A percentile compares a stretch with the other conserved stretches of the same genome.
phyloP scores from a whole-genome alignment of 2,113 vertebrate genomes.

The Conger conger region DNA sequence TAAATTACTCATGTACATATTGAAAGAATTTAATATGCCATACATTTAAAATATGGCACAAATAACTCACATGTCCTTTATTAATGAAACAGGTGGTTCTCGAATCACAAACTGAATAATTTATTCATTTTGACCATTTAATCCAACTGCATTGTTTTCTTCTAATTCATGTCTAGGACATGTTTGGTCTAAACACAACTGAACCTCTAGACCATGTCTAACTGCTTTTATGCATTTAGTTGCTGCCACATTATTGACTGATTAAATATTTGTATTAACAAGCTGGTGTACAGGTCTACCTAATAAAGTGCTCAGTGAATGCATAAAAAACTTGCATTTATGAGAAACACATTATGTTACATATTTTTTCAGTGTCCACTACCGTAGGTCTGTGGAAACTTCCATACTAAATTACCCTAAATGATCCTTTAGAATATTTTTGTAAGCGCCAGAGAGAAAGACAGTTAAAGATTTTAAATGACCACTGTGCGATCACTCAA shows the following conservation, averaged over 20 bases:
- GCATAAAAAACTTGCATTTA: too few relatives aligned
- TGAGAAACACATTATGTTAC: not conserved
- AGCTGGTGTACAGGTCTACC: too few relatives aligned
- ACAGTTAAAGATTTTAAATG: slow-evolving; percentile 7
- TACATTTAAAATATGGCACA: not conserved
- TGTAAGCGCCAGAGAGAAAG: not conserved
- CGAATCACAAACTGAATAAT: too few relatives aligned
- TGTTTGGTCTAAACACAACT: too few relatives aligned
- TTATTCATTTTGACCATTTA: too few relatives aligned
- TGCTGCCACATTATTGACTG: too few relatives aligned
- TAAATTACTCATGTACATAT: not conserved
- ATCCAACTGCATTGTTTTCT: too few relatives aligned
- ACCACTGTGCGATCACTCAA: not conserved
- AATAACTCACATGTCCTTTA: not conserved
- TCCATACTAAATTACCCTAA: not conserved
- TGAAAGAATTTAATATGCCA: not conserved
- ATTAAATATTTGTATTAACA: too few relatives aligned
- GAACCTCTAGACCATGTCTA: too few relatives aligned
- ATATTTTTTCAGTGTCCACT: not conserved
- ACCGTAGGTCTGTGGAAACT: not conserved
- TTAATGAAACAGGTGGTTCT: not conserved
- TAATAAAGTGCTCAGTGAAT: too few relatives aligned
- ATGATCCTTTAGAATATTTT: not conserved
- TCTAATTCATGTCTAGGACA: too few relatives aligned
- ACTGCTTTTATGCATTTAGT: too few relatives aligned